These are phyloP conservation scores for Agraylea sexmaculata DNA, from an alignment of 1,140 invertebrate genomes.

Conservation along the genomic window DNA sequence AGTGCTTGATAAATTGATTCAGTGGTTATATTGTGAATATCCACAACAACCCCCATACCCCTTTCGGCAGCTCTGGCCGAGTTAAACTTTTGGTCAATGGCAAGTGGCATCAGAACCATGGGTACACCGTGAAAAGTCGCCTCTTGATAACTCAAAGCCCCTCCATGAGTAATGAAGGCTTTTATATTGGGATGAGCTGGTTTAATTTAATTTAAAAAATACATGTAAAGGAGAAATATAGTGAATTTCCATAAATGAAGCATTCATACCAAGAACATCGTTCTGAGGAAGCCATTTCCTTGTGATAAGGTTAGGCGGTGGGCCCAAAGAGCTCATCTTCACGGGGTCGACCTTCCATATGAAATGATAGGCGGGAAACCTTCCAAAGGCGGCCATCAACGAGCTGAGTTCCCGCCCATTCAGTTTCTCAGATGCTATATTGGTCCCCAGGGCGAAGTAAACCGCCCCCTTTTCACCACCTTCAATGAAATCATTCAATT, in stretches of 20 bases:
- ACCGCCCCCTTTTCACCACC: conserved; percentile 31
- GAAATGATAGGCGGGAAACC: conserved; percentile 28
- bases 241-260: conserved; percentile 4
- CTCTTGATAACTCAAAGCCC: conserved; percentile 43
- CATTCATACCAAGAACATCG: conserved; percentile 31
- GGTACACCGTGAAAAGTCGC: conserved; percentile 42
- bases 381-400: conserved; percentile 29
- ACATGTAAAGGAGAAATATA: conserved; percentile 5
- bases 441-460: conserved; percentile 37
- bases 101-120: conserved; percentile 40
- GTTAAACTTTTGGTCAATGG: conserved; percentile 31
- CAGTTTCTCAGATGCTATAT: conserved; percentile 26
- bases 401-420: conserved; percentile 22
- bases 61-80: conserved; percentile 16
- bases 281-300: conserved; percentile 31
- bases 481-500: conserved; percentile 27
- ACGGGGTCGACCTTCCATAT: conserved; percentile 33
- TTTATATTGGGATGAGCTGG: conserved; percentile 38
- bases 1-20: conserved; percentile 11
- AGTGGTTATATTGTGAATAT: conserved; percentile 11
- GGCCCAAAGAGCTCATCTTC: conserved; percentile 17
- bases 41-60: conserved; percentile 15
- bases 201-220: too few relatives aligned
- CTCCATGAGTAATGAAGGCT: conserved; percentile 47
- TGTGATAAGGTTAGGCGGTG: conserved; percentile 37